Conservation (phyloP, 92 coral and sea anemone genomes). For the Phenganax subtilis region DNA sequence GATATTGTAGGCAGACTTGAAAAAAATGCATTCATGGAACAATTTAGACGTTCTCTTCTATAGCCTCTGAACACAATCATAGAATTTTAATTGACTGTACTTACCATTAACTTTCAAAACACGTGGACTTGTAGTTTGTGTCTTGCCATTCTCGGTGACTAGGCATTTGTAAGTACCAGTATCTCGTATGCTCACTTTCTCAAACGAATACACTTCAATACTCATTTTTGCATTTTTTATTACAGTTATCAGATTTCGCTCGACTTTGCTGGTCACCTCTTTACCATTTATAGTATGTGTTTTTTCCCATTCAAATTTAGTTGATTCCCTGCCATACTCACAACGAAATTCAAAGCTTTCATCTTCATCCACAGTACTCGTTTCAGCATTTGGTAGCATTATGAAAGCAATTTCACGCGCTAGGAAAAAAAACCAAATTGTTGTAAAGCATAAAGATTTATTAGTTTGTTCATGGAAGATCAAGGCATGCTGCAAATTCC, state of each 20-base stretch:
- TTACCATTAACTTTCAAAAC: constrained; percentile 7
- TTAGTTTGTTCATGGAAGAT: too few relatives aligned
- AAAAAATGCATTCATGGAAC: too few relatives aligned
- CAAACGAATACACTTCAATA: constrained; percentile 11
- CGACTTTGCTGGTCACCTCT: neutral
- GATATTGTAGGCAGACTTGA: too few relatives aligned
- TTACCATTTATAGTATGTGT: neutral
- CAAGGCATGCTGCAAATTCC: too few relatives aligned
- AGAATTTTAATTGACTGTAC: neutral
- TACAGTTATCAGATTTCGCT: constrained; percentile 1
- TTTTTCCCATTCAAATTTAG: neutral
- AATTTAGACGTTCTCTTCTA: too few relatives aligned
- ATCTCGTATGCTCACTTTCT: neutral
- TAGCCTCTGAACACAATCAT: neutral
- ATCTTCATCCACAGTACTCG: constrained; percentile 13
- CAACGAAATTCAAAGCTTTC: constrained; percentile 14
- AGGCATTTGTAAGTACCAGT: neutral
- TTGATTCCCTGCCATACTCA: constrained; percentile 1
- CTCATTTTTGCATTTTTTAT: neutral
- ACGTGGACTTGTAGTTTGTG: neutral
- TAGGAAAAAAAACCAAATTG: neutral
- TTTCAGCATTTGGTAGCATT: neutral
- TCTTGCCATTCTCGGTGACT: neutral
- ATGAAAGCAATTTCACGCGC: neutral
- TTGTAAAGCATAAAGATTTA: neutral